Evolutionary conservation across 2,888 invertebrate genomes (phyloP).

Genomic region (Dryocosmus kuriphilus): DNA sequence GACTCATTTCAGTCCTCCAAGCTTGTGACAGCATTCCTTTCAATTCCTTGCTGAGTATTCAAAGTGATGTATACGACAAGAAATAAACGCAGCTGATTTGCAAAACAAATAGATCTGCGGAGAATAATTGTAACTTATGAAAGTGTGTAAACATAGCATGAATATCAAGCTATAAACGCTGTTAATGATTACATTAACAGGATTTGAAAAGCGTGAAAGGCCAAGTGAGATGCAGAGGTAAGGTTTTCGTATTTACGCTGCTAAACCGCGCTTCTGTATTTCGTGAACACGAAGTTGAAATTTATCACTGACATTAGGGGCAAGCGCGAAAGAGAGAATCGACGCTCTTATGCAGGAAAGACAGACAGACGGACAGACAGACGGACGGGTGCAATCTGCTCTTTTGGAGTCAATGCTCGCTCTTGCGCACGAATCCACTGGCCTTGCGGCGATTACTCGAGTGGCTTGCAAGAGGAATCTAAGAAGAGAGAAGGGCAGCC

Average conservation of each 20-base stretch:
- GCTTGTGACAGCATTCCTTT: conserved; percentile 48
- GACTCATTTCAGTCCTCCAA: conserved; percentile 63
- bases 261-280: conserved; percentile 37
- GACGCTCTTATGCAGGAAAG: conserved; percentile 48
- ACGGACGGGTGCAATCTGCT: conserved; percentile 47
- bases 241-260: conserved; percentile 29
- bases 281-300: conserved; percentile 40
- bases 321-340: conserved; percentile 55
- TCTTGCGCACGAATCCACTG: conserved; percentile 50
- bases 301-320: conserved; percentile 56
- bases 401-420: conserved; percentile 39
- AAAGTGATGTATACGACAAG: no score
- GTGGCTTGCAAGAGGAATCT: conserved; percentile 51
- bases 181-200: conserved; percentile 39
- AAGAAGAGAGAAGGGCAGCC: conserved; percentile 50
- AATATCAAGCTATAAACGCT: not conserved
- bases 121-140: not conserved
- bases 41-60: no score
- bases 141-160: not conserved
- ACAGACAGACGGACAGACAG: conserved; percentile 47
- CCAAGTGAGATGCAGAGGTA: not conserved
- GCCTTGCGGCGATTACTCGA: conserved; percentile 55
- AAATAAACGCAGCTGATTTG: not conserved
- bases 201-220: conserved; percentile 40
- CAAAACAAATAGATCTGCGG: not conserved